These are phyloP conservation scores for Babylonia areolata DNA, from an alignment of 1,140 invertebrate genomes.

Conservation along the genomic window DNA sequence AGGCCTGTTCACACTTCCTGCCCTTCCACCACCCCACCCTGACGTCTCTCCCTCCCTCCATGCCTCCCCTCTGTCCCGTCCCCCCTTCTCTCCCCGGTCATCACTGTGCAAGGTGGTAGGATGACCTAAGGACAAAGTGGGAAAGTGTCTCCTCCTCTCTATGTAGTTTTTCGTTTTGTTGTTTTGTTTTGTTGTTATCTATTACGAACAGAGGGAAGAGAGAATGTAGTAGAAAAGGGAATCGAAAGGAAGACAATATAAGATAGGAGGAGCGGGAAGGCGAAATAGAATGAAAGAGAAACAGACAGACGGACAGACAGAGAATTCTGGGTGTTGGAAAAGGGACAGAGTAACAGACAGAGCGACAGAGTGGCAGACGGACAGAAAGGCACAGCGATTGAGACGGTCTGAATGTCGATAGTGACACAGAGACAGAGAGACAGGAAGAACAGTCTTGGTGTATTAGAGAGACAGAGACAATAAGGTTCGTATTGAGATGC, in stretches of 20 bases:
- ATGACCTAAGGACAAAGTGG: too few relatives aligned
- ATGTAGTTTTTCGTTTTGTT: not conserved
- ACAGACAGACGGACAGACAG: constrained; percentile 4
- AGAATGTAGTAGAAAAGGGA: not conserved
- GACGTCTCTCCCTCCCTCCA: not conserved
- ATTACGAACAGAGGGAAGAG: not conserved
- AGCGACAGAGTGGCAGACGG: too few relatives aligned
- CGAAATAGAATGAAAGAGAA: not conserved
- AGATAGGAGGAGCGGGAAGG: not conserved
- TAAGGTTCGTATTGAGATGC: not conserved
- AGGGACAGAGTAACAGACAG: not conserved
- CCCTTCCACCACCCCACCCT: too few relatives aligned
- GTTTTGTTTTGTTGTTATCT: not conserved
- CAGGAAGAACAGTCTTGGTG: too few relatives aligned
- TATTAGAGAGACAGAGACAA: not conserved
- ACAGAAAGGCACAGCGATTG: not conserved
- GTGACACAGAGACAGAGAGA: too few relatives aligned
- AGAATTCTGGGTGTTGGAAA: not conserved
- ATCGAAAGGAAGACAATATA: too few relatives aligned
- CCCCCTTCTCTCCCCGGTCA: too few relatives aligned
- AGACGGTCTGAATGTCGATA: not conserved
- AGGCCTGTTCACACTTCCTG: too few relatives aligned
- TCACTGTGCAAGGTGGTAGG: too few relatives aligned
- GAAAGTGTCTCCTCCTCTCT: not conserved
- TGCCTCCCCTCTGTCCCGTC: too few relatives aligned